Evolutionary conservation across 2,113 vertebrate genomes (phyloP), one percentile per base, ranked within the genome.

Genomic region (Blennius ocellaris): DNA sequence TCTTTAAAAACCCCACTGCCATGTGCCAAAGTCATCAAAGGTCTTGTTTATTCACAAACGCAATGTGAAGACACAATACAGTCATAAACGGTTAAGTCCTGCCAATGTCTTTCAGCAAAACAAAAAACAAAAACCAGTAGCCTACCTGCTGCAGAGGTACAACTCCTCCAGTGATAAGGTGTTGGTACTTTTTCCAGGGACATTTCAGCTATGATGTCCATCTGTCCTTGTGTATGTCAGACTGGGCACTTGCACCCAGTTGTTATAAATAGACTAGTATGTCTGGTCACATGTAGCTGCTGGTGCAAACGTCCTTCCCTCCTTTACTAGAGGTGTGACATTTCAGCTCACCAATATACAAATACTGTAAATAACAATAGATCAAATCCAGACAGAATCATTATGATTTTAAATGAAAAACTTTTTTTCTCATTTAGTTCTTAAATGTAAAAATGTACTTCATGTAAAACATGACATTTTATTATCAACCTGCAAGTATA

Each of bases 191-290:
- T 69, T 80, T 78, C 62, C 69, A 74, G 65, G 71, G 65, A 81
- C 82, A 87, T 71, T 74, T 65, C 67, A 64, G 63, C 58, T 84
- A 73, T 66, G 69, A 54, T 61, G 81, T 91, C 79, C 7, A 58
- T 78, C 69, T 92, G 89, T 72, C 89, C 91, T 92, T 93, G 88
- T 48, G 9, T 78, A 51, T 78, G 85, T 82, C 68, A 68, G 58
- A 71, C 74, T 57, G 69, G 71, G 40, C 61, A 68, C 82, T 74
- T 49, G 74, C 64, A 54, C 82, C 76, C 71, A 50, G 45, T 70
- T 79, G 90, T 87, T 94, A 94, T 93, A 91, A 94, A 94, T 93
- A 94, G 92, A 91, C 76, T 55, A 61, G 71, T 85, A 70, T 81
- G 75, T 80, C 85, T 81, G 76, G 88, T 94, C 93, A 93, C 93